Percentiles rank a stretch among this genome's conserved stretches.
Conservation (phyloP, 2,797 vertebrate species). For the Pelobates cultripes region DNA sequence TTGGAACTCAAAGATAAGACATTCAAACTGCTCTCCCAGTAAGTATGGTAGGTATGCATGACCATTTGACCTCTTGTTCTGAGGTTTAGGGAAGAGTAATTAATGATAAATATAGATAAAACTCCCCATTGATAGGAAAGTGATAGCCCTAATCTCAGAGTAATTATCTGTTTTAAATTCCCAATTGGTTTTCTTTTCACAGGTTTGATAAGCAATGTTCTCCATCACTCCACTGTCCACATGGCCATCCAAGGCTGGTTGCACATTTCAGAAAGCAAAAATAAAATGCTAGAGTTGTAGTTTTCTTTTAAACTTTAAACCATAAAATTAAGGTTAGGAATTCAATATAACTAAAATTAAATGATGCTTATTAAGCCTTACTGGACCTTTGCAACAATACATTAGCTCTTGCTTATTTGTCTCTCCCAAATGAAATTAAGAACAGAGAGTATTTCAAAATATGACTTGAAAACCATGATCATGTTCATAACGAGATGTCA, state of each 20-base stretch:
- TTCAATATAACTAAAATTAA: too few relatives aligned
- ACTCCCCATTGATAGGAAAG: background rate
- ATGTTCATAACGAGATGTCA: too few relatives aligned
- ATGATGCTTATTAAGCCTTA: too few relatives aligned
- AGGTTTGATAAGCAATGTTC: background rate
- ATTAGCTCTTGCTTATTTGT: too few relatives aligned
- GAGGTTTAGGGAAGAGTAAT: background rate
- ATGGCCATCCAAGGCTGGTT: background rate
- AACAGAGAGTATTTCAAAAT: too few relatives aligned
- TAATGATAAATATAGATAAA: background rate
- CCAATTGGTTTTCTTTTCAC: background rate
- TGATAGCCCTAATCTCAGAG: background rate
- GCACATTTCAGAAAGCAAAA: background rate
- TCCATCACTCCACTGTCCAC: background rate
- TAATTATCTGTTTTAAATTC: background rate
- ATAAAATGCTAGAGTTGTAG: too few relatives aligned
- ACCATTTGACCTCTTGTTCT: background rate
- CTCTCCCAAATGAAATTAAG: too few relatives aligned
- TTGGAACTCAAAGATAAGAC: too few relatives aligned
- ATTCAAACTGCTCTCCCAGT: background rate
- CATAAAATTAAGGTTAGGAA: too few relatives aligned
- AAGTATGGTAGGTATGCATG: background rate
- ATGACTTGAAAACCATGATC: too few relatives aligned
- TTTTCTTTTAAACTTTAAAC: too few relatives aligned
- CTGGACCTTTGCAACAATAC: too few relatives aligned